Conservation (phyloP, 2,888 invertebrate species). For the Ormyrus rosae region DNA sequence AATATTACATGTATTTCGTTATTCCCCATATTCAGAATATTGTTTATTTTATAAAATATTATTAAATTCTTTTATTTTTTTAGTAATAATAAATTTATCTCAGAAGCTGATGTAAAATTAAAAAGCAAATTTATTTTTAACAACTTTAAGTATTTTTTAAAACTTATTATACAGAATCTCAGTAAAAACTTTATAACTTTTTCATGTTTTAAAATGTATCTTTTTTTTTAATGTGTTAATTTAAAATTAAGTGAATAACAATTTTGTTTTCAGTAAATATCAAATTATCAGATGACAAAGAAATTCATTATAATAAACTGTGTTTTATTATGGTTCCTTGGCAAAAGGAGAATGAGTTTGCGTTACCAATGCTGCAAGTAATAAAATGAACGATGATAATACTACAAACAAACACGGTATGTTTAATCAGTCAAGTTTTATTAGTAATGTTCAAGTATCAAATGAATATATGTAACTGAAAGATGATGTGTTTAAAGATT, state of each 20-base stretch:
- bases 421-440: conserved; percentile 16
- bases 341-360: conserved; percentile 89
- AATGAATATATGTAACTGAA: conserved; percentile 89
- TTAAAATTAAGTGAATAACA: background rate
- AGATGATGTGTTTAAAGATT: conserved; percentile 90
- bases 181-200: no score
- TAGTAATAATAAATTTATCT: no score
- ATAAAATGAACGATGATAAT: conserved; percentile 80
- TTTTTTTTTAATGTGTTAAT: no score
- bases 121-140: no score
- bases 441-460: conserved; percentile 73
- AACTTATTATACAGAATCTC: no score
- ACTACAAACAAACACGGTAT: conserved; percentile 69
- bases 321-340: conserved; percentile 90
- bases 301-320: conserved; percentile 84
- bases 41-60: no score
- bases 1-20: no score
- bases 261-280: conserved; percentile 14
- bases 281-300: conserved; percentile 90
- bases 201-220: no score
- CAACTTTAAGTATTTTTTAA: no score
- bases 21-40: no score
- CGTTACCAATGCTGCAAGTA: conserved; percentile 78
- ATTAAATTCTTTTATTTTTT: no score
- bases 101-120: no score